Conservation (phyloP, 2,113 vertebrate species). For the Lethenteron reissneri region DNA sequence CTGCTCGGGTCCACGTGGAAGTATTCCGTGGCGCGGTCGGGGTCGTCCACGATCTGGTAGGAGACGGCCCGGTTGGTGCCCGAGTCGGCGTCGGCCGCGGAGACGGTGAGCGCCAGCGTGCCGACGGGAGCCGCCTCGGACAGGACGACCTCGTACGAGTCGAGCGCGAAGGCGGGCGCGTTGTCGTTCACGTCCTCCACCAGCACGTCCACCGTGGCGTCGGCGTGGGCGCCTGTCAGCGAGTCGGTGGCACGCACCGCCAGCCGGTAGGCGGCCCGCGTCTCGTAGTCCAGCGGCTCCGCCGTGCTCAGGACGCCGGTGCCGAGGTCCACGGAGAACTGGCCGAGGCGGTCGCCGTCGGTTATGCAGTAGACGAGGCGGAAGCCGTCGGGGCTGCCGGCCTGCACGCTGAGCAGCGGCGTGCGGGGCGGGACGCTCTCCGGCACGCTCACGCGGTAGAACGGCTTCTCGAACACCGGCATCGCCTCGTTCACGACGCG, state of each 20-base stretch:
- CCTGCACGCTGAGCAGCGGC: conserved; percentile 67
- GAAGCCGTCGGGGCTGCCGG: conserved; percentile 79
- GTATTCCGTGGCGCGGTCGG: conserved; percentile 67
- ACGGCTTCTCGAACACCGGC: conserved; percentile 85
- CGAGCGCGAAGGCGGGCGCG: conserved; percentile 49
- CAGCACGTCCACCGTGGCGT: conserved; percentile 60
- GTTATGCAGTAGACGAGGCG: conserved; percentile 81
- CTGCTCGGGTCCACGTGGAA: conserved; percentile 89
- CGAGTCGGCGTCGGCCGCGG: conserved; percentile 59
- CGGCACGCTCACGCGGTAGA: conserved; percentile 54
- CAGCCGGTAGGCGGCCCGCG: conserved; percentile 39
- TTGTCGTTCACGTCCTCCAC: conserved; percentile 81
- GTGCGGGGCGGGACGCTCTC: conserved; percentile 63
- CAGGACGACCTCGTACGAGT: conserved; percentile 44
- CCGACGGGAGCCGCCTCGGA: conserved; percentile 80
- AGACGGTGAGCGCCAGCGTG: conserved; percentile 67
- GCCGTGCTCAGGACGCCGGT: conserved; percentile 72
- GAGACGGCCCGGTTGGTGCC: conserved; percentile 52
- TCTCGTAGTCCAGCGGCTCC: conserved; percentile 60
- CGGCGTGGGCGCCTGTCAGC: conserved; percentile 64
- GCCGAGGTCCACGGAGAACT: conserved; percentile 85
- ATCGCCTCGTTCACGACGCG: conserved; percentile 93
- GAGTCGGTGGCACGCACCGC: conserved; percentile 67
- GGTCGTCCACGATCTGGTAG: conserved; percentile 73
- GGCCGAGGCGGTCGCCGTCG: conserved; percentile 54